Base-by-base conservation (phyloP, 2,888 invertebrate species). In the Habrosyne pyritoides region DNA sequence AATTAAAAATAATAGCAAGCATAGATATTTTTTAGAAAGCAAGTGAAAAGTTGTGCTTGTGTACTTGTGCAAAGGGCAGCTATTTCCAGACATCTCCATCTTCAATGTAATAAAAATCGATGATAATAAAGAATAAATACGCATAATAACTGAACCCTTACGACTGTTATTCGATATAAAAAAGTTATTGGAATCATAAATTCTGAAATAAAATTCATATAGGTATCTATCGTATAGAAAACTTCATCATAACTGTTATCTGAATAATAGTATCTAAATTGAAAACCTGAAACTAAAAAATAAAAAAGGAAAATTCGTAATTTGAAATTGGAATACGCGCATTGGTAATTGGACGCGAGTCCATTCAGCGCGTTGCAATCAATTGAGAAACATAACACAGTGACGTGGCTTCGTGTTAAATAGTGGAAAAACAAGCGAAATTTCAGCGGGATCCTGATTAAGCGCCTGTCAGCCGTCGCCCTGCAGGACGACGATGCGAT, bases 381-480 rank as follows among this genome's bases (percentile, higher is more conserved):
- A 42, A 42, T 42, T 42, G 42, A n/a, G 18, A 42, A 36, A 42
- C 42, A 42, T 18, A 42, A 42, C 42, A 42, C 14, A 42, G 42
- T 42, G 42, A 42, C 18, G 18, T 8, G 42, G 42, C 18, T 42
- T 42, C 58, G 60, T 53, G 59, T 63, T 57, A 63, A 71, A 71
- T 68, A 62, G 51, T 26, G 48, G 54, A 69, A 70, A 69, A 64
- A 70, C 66, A 56, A 57, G 65, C 53, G 59, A 56, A 57, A 69
- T 57, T 55, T 55, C 55, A 56, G 63, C 18, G 18, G 59, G 62
- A 62, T 69, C 61, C 66, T 71, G 70, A 71, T 72, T 64, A 71
- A 71, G 73, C 68, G 64, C 59, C 67, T 72, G 71, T 71, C 71
- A 70, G 58, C 62, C 55, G 50, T 59, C 68, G 56, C n/a, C n/a